These are phyloP conservation scores for Platyrinchus mystaceus DNA, from an alignment of 2,797 vertebrate species.

Conservation along the genomic window DNA sequence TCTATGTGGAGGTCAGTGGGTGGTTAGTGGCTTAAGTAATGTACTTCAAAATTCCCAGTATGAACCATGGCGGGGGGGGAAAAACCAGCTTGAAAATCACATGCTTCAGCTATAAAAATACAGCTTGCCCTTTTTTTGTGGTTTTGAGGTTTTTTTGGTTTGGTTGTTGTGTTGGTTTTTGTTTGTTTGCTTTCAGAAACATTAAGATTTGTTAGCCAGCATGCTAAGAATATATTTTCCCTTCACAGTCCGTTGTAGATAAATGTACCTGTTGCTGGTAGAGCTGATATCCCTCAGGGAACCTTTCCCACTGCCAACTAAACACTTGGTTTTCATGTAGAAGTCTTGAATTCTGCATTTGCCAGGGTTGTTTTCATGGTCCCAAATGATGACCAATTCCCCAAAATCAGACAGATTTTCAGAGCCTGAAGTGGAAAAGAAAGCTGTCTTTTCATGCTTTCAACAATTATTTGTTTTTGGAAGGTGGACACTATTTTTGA, in stretches of 20 bases:
- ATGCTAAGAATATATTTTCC: background rate
- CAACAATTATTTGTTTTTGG: background rate
- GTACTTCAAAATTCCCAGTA: background rate
- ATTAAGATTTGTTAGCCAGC: background rate
- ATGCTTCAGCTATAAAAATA: background rate
- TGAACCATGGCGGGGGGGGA: background rate
- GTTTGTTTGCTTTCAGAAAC: background rate
- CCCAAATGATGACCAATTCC: background rate
- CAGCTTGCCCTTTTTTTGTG: background rate
- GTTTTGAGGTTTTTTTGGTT: background rate
- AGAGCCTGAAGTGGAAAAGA: background rate
- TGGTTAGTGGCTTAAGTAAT: background rate
- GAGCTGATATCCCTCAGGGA: background rate
- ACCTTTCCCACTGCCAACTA: background rate
- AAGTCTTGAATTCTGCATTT: background rate
- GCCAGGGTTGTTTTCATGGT: background rate
- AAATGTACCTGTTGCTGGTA: background rate
- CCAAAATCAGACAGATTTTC: background rate
- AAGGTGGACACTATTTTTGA: background rate
- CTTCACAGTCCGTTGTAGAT: background rate
- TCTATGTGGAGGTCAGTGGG: background rate
- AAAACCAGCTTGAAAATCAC: background rate
- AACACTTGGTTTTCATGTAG: background rate
- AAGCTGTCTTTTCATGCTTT: background rate
- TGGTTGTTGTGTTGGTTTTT: background rate